Evolutionary conservation across 1,140 invertebrate species (phyloP).

Genomic region (Mamestra configurata): DNA sequence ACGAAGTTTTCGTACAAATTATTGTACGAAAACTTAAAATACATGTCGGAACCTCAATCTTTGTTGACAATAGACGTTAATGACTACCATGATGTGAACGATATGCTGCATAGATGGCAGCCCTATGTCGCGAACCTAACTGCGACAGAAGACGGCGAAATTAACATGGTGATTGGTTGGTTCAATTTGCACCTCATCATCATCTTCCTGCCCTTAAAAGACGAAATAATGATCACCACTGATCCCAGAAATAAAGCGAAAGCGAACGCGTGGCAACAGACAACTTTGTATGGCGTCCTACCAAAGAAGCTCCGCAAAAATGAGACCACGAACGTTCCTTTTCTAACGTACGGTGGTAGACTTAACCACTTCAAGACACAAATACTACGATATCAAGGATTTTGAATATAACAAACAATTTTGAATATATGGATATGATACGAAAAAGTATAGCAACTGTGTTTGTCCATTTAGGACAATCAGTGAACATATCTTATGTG

Average conservation of each 20-base stretch:
- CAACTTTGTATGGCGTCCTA: conserved; percentile 4
- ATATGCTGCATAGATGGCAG: background rate
- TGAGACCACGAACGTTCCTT: background rate
- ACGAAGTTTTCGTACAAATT: too few relatives aligned
- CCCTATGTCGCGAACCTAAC: background rate
- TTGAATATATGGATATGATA: conserved; percentile 12
- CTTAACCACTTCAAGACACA: background rate
- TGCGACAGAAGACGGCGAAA: conserved; percentile 21
- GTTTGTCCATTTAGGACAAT: background rate
- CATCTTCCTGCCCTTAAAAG: too few relatives aligned
- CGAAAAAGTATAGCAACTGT: background rate
- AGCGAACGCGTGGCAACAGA: conserved; percentile 3
- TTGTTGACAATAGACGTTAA: conserved; percentile 21
- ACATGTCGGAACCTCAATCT: background rate
- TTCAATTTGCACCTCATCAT: conserved; percentile 91
- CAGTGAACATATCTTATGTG: background rate
- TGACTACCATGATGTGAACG: background rate
- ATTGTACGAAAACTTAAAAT: background rate
- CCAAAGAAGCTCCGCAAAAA: background rate
- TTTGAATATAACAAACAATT: background rate
- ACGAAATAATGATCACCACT: conserved; percentile 87
- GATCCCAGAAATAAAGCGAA: conserved; percentile 58
- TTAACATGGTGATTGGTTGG: conserved; percentile 91
- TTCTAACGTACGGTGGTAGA: background rate
- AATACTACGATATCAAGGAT: background rate